Percentiles rank a stretch among this genome's conserved stretches.
phyloP scores from a whole-genome alignment of 2,888 invertebrate species.

The Heliconius charithonia region DNA sequence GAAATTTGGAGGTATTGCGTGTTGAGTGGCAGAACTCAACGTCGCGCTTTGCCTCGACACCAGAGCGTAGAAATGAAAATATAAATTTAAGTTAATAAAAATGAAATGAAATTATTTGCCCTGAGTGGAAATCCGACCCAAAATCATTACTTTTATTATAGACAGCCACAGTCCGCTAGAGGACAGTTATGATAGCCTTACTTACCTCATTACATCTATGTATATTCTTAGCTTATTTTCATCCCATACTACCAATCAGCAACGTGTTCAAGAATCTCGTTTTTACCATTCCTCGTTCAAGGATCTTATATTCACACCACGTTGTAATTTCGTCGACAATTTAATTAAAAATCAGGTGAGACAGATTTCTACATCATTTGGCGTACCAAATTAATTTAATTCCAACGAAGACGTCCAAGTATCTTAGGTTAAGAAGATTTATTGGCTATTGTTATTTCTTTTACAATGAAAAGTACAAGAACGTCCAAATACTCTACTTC shows the following conservation, averaged over 20 bases:
- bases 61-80: not conserved
- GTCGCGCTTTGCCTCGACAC: too few species aligned
- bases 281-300: not conserved
- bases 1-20: too few species aligned
- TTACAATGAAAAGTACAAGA: not conserved
- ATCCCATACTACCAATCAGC: not conserved
- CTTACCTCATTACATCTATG: too few species aligned
- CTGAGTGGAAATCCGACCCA: too few species aligned
- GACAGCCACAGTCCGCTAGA: too few species aligned
- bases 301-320: not conserved
- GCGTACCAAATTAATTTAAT: slow-evolving; percentile 48
- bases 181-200: too few species aligned
- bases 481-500: not conserved
- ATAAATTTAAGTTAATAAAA: not conserved
- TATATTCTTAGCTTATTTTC: too few species aligned
- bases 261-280: not conserved
- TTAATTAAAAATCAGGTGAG: slow-evolving; percentile 49
- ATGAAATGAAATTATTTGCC: too few species aligned
- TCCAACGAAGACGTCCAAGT: slow-evolving; percentile 41
- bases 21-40: too few species aligned
- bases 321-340: slow-evolving; percentile 25
- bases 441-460: not conserved
- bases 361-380: slow-evolving; percentile 43
- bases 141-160: too few species aligned
- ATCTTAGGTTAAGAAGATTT: slow-evolving; percentile 32